Percentiles rank a stretch among this genome's conserved stretches.
These are phyloP conservation scores for Ctena decussata DNA, from an alignment of 2,888 invertebrate genomes.

Conservation along the genomic window DNA sequence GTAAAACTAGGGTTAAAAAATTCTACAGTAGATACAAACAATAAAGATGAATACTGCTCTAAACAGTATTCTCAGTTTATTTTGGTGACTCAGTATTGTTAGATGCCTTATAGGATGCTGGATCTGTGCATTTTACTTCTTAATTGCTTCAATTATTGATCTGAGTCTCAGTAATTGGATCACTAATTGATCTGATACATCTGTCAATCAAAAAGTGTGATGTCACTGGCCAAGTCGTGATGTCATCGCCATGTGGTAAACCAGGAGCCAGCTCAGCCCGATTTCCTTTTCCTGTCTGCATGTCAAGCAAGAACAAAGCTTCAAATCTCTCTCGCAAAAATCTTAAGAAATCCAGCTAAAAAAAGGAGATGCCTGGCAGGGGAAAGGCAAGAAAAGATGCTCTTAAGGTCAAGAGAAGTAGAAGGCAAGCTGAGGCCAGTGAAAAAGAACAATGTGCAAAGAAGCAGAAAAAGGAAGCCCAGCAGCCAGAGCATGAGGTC, in stretches of 20 bases:
- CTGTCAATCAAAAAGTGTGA: background rate
- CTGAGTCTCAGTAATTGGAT: background rate
- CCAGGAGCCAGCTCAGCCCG: background rate
- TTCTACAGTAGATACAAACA: too few relatives aligned
- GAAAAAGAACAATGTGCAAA: background rate
- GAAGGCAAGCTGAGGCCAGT: background rate
- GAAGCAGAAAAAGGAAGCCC: background rate
- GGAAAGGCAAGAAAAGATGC: conserved; percentile 7
- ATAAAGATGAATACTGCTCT: background rate
- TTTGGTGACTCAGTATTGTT: background rate
- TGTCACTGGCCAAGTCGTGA: background rate
- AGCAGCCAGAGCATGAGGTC: background rate
- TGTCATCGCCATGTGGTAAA: background rate
- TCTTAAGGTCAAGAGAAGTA: background rate
- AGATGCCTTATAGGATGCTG: too few relatives aligned
- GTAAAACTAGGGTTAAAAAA: too few relatives aligned
- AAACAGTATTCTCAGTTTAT: background rate
- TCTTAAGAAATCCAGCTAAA: background rate
- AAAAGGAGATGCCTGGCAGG: background rate
- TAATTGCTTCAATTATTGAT: background rate
- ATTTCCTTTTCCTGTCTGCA: background rate
- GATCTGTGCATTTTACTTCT: background rate
- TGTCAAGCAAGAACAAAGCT: background rate
- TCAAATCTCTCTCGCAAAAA: background rate
- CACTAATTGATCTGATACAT: background rate